These are phyloP conservation scores for Oryctes rhinoceros DNA, from an alignment of 1,140 invertebrate species.

Conservation along the genomic window DNA sequence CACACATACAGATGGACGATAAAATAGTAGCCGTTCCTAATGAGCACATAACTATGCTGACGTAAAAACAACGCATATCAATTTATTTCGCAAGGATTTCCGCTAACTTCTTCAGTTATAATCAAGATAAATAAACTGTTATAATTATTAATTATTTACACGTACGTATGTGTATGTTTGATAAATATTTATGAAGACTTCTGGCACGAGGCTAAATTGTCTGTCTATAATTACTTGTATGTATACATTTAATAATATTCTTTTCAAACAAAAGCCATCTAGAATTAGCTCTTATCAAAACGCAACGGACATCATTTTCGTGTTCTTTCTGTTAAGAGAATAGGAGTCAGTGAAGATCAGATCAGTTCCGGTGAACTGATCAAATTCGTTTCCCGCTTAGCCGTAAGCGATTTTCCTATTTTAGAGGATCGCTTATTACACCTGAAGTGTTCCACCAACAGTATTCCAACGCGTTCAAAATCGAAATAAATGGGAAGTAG, in stretches of 20 bases:
- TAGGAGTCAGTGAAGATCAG: no score
- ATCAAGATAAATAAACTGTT: not conserved
- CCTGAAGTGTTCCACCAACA: no score
- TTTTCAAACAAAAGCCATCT: not conserved
- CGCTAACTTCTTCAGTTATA: conserved; percentile 8
- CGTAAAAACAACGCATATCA: not conserved
- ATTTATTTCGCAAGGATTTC: conserved; percentile 1
- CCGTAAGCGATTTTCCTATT: no score
- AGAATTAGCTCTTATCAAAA: no score
- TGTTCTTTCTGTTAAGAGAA: no score
- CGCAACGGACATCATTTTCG: no score
- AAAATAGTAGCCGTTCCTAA: not conserved
- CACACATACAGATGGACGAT: not conserved
- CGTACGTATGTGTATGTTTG: not conserved
- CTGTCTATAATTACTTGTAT: not conserved
- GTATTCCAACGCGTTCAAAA: no score
- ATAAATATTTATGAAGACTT: not conserved
- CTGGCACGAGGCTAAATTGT: not conserved
- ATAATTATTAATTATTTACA: not conserved
- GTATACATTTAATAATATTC: not conserved
- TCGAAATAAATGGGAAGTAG: no score
- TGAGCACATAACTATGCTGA: not conserved
- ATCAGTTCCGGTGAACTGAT: no score
- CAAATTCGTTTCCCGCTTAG: no score
- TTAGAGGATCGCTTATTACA: no score